These are phyloP conservation scores for Willowsia nigromaculata DNA, from an alignment of 2,888 invertebrate genomes.

Conservation along the genomic window DNA sequence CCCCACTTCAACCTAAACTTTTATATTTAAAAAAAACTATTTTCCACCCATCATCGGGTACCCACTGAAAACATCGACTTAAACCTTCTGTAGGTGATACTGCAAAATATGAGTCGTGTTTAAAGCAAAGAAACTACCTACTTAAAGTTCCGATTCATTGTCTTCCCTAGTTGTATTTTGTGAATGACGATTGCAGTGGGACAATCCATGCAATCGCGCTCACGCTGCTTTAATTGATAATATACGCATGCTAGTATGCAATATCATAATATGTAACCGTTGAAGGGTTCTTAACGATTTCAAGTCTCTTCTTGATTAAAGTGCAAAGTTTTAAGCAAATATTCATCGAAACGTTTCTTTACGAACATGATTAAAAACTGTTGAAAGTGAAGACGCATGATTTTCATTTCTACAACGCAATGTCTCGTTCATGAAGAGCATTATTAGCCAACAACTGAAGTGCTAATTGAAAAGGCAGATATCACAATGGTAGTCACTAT, in stretches of 20 bases:
- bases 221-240: no score
- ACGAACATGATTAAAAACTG: neutral
- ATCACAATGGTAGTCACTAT: neutral
- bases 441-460: neutral
- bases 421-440: neutral
- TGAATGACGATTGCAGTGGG: no score
- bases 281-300: no score
- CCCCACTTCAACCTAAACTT: neutral
- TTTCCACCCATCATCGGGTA: no score
- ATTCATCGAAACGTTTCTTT: neutral
- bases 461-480: conserved; percentile 9
- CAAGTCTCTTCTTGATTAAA: neutral
- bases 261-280: no score
- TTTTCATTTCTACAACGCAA: neutral
- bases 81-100: no score
- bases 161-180: no score
- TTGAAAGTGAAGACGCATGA: conserved; percentile 6
- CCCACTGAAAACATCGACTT: no score
- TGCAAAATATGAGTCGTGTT: no score
- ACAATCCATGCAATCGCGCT: no score
- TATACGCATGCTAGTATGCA: no score
- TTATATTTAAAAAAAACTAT: neutral
- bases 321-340: neutral
- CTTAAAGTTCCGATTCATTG: neutral
- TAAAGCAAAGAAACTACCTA: no score